These are phyloP conservation scores for Agapornis roseicollis DNA, from an alignment of 2,113 vertebrate species.

Conservation along the genomic window DNA sequence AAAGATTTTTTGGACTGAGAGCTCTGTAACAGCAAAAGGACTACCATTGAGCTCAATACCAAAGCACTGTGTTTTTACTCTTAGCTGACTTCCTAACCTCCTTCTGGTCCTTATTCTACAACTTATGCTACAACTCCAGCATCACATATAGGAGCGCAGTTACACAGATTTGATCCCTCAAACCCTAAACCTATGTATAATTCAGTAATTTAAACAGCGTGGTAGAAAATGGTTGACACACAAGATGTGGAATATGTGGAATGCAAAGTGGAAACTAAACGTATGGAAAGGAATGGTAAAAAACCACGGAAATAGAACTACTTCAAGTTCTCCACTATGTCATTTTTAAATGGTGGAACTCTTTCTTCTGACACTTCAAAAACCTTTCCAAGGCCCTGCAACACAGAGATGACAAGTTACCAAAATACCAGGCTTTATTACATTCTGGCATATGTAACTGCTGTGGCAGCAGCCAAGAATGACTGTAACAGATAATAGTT, in stretches of 20 bases:
- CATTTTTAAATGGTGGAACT: neutral
- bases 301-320: neutral
- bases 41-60: neutral
- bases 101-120: neutral
- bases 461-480: neutral
- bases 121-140: neutral
- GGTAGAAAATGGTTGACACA: neutral
- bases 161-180: neutral
- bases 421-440: neutral
- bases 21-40: neutral
- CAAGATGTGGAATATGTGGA: neutral
- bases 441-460: neutral
- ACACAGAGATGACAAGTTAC: neutral
- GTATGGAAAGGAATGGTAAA: neutral
- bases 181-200: neutral
- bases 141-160: neutral
- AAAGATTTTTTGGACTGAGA: neutral
- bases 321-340: neutral
- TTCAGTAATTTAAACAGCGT: neutral
- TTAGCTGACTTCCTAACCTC: neutral
- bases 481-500: neutral
- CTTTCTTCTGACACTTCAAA: neutral
- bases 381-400: neutral
- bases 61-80: neutral
- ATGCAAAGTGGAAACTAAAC: neutral